Base-by-base conservation (phyloP, 2,113 vertebrate genomes). In the Atherinomorus stipes region DNA sequence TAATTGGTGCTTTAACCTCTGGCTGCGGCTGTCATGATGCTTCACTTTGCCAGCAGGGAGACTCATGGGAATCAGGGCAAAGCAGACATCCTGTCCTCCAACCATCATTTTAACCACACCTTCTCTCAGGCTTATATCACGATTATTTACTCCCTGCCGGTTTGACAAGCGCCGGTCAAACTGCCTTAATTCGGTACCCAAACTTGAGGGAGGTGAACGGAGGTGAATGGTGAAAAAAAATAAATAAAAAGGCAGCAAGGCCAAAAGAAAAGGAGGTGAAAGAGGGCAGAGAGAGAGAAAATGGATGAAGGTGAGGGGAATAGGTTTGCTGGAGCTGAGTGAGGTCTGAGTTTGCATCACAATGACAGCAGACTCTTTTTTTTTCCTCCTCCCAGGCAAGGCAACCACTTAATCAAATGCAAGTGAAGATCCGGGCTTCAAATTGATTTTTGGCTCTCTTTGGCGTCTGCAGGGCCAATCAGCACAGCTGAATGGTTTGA, bases 1-100 rank as follows among this genome's bases (percentile, higher is more conserved):
- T 91, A 91, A 92, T 90, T 91, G 90, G 77, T 69, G 80, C 81
- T 88, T 85, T 88, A 90, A 92, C 88, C 86, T 87, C 85, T 74
- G 80, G 69, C 85, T 74, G 76, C 7, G 38, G 78, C 75, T 81
- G 83, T 84, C 83, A 60, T 21, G 63, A 71, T 68, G 72, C 75
- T 76, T 85, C 74, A 80, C 80, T 71, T 57, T 79, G 76, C 89
- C 68, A 63, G 54, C 73, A 69, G 69, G 52, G 52, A 80, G 71
- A 77, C 72, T 78, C 69, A 19, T 66, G 71, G 71, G 78, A 80
- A 80, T 86, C 54, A 40, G 61, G 58, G 71, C 65, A 70, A 31
- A 80, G 74, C 37, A 71, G 61, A 80, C 64, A 34, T 23, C 44
- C 66, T 73, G 54, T 90, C 71, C 61, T 81, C 58, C 11, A n/a